These are phyloP conservation scores for Drosophila lacteicornis DNA, from an alignment of 1,140 invertebrate species.

Conservation along the genomic window DNA sequence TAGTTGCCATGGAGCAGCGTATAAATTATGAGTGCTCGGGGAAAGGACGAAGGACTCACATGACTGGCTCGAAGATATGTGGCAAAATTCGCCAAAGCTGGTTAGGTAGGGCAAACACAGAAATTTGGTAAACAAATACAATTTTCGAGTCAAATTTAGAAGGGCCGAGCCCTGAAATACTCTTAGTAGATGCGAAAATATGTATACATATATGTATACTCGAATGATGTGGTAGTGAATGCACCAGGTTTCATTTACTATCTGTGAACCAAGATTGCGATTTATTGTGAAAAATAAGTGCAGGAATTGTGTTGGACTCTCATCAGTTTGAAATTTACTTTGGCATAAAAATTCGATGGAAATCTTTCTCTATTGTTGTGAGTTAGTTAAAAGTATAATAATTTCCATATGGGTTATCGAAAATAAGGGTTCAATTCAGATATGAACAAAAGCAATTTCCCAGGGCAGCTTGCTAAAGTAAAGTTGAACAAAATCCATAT, in stretches of 20 bases:
- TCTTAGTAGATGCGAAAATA: background rate
- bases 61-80: constrained; percentile 24
- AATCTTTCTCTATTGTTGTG: constrained; percentile 2
- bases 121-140: constrained; percentile 32
- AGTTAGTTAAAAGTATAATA: background rate
- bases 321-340: constrained; percentile 8
- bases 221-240: background rate
- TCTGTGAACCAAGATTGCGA: background rate
- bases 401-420: background rate
- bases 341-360: background rate
- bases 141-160: constrained; percentile 14
- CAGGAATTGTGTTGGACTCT: background rate
- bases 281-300: background rate
- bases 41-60: constrained; percentile 8
- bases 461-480: background rate
- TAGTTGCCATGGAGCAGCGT: constrained; percentile 24
- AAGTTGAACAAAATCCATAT: background rate
- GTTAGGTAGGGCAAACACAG: constrained; percentile 15
- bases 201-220: background rate
- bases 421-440: background rate
- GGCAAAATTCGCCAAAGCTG: constrained; percentile 17
- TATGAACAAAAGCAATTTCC: background rate
- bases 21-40: constrained; percentile 43
- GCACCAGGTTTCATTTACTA: background rate
- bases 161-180: background rate